These are phyloP conservation scores for Corella eumyota DNA, from an alignment of 23 tunicate species.

Conservation along the genomic window DNA sequence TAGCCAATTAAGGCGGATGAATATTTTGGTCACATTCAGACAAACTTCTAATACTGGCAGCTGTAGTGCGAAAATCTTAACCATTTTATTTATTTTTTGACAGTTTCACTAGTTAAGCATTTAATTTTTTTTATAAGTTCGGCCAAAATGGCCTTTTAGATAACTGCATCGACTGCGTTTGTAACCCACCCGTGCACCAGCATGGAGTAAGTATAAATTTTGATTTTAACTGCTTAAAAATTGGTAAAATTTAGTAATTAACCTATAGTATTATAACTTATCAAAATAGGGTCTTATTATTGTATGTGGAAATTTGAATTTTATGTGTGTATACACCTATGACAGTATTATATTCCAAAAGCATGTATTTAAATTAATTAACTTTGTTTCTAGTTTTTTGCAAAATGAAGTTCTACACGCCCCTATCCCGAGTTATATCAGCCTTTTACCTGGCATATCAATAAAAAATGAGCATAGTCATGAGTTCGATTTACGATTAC, in stretches of 20 bases:
- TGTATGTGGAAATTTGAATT: neutral
- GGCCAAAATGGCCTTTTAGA: conserved; percentile 79
- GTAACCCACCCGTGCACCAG: conserved; percentile 52
- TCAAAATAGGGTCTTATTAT: neutral
- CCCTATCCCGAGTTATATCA: neutral
- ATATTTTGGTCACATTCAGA: neutral
- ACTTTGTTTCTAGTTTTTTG: conserved; percentile 44
- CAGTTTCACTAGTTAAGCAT: neutral
- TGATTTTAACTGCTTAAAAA: too few species aligned
- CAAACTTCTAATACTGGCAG: too few species aligned
- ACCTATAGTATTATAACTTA: too few species aligned
- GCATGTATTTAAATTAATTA: too few species aligned
- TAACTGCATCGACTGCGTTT: conserved; percentile 36
- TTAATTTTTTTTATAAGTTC: conserved; percentile 2
- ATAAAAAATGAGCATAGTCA: conserved; percentile 1
- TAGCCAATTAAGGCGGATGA: too few species aligned
- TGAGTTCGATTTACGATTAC: conserved; percentile 22
- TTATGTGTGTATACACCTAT: neutral
- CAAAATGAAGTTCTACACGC: conserved; percentile 46
- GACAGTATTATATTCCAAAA: too few species aligned
- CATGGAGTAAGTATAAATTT: conserved; percentile 65
- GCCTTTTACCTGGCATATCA: conserved; percentile 45
- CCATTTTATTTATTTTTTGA: neutral
- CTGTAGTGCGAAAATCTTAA: neutral
- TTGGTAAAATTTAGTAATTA: too few species aligned